A percentile compares a stretch with the other conserved stretches of the same genome.
Evolutionary conservation across 1,140 invertebrate species (phyloP).

Genomic region (Acyrthosiphon pisum): DNA sequence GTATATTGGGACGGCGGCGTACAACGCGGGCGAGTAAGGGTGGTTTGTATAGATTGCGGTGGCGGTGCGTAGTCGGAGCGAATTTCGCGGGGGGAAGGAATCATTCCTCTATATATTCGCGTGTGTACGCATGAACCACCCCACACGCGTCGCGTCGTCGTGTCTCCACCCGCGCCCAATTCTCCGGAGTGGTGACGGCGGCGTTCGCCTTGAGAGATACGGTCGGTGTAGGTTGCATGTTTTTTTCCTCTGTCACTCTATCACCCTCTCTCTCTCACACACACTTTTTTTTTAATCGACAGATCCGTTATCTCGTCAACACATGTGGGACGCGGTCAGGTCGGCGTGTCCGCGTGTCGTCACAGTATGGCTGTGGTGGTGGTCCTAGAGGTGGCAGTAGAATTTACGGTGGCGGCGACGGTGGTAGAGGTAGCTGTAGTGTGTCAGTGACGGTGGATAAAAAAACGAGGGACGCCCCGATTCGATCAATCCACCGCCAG

Average conservation of each 20-base stretch:
- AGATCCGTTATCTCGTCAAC: conserved; percentile 29
- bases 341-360: background rate
- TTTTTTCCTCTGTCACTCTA: background rate
- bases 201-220: background rate
- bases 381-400: background rate
- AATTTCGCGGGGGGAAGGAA: too few species aligned
- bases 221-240: background rate
- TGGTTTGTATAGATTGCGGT: conserved; percentile 7
- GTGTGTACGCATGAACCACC: conserved; percentile 1
- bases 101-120: conserved; percentile 5
- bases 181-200: background rate
- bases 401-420: too few species aligned
- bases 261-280: background rate
- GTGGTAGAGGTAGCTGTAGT: background rate
- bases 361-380: too few species aligned
- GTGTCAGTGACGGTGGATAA: background rate
- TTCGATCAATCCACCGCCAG: background rate
- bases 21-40: background rate
- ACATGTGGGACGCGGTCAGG: background rate
- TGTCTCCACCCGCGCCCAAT: background rate
- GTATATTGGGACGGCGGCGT: background rate
- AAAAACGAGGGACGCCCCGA: background rate
- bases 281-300: conserved; percentile 17
- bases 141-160: background rate
- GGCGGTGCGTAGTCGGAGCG: background rate